Conservation (phyloP, 1,140 invertebrate species). For the Agrypnia vestita region DNA sequence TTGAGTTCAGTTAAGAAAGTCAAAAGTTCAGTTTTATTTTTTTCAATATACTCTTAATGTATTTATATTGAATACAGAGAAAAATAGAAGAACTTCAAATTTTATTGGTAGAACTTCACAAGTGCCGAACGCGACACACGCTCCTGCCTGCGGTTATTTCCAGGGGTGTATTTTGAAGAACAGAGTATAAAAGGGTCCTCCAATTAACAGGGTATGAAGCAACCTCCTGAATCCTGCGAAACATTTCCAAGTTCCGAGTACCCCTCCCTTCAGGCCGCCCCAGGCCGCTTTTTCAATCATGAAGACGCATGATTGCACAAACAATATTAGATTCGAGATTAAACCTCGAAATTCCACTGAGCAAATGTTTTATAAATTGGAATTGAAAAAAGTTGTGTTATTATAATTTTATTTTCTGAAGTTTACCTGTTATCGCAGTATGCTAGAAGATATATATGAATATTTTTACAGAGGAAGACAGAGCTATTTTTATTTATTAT, state of each 20-base stretch:
- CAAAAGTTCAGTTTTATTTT: no score
- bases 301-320: slow-evolving; percentile 28
- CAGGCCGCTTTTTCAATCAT: background rate
- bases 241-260: slow-evolving; percentile 45
- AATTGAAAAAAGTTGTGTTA: no score
- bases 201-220: slow-evolving; percentile 39
- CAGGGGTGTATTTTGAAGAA: slow-evolving; percentile 25
- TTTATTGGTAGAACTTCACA: background rate
- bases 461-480: no score
- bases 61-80: no score
- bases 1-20: no score
- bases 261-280: background rate
- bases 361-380: no score
- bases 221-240: slow-evolving; percentile 36
- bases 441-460: no score
- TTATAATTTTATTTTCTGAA: no score
- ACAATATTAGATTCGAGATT: no score
- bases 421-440: no score
- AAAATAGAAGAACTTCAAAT: background rate
- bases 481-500: no score
- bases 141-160: slow-evolving; percentile 8
- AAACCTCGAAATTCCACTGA: background rate
- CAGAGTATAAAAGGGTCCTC: slow-evolving; percentile 20
- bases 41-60: no score
- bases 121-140: slow-evolving; percentile 1